Evolutionary conservation across 2,888 invertebrate species (phyloP).

Genomic region (Yponomeuta plumbellus): DNA sequence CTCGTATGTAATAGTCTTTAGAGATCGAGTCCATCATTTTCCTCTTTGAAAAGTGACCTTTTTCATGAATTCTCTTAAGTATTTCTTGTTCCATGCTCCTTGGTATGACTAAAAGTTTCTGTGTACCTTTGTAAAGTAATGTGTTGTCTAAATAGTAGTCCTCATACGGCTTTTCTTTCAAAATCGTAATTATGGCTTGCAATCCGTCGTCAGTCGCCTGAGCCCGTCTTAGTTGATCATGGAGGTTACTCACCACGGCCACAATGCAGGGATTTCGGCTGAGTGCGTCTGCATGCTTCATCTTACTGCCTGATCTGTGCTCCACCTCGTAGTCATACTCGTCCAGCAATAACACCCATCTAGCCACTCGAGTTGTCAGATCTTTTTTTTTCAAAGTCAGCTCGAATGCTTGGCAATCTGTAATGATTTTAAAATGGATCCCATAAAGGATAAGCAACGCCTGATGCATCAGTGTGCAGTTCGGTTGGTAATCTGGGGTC

Average conservation of each 20-base stretch:
- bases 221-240: conserved; percentile 21
- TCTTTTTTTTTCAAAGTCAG: conserved; percentile 22
- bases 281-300: conserved; percentile 25
- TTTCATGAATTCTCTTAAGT: conserved; percentile 35
- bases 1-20: conserved; percentile 31
- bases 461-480: conserved; percentile 16
- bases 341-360: conserved; percentile 21
- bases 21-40: conserved; percentile 29
- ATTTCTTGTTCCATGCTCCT: conserved; percentile 36
- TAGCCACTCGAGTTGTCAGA: conserved; percentile 20
- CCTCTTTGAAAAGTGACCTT: conserved; percentile 36
- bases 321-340: conserved; percentile 21
- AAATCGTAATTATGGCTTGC: conserved; percentile 24
- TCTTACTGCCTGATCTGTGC: conserved; percentile 20
- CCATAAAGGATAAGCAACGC: conserved; percentile 17
- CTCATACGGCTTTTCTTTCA: conserved; percentile 21
- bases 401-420: conserved; percentile 22
- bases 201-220: conserved; percentile 26
- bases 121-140: conserved; percentile 26
- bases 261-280: conserved; percentile 20
- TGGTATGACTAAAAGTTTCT: conserved; percentile 33
- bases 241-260: conserved; percentile 9
- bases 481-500: conserved; percentile 11
- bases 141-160: conserved; percentile 28
- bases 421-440: conserved; percentile 21